Conservation (phyloP, 2,797 vertebrate species). For the Urosaurus nigricauda region DNA sequence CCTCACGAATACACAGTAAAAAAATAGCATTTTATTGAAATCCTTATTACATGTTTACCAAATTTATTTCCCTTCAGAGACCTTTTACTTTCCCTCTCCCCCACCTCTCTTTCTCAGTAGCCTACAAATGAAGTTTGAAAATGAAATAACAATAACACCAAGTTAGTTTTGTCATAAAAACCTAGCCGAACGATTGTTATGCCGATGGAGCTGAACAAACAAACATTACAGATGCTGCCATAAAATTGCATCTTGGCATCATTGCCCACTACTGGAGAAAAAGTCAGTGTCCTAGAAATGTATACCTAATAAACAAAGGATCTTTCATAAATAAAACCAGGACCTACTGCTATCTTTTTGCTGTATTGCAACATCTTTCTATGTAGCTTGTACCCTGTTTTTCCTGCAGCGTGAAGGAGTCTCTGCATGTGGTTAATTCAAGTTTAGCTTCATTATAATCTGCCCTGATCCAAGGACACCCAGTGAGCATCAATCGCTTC, state of each 20-base stretch:
- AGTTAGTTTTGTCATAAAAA: constrained; percentile 14
- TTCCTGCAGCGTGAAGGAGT: too few relatives aligned
- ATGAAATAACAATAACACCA: constrained; percentile 30
- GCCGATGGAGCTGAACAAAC: background rate
- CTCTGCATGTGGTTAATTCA: background rate
- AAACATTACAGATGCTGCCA: constrained; percentile 18
- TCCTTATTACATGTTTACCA: constrained; percentile 31
- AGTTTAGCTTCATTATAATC: background rate
- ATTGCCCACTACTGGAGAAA: background rate
- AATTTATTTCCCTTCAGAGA: constrained; percentile 21
- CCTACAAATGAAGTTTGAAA: constrained; percentile 37
- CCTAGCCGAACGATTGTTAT: constrained; percentile 18
- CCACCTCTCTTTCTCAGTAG: constrained; percentile 24
- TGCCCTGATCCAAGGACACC: background rate
- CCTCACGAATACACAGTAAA: background rate
- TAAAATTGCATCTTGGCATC: constrained; percentile 32
- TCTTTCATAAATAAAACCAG: background rate
- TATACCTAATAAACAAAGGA: background rate
- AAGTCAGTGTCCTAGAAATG: constrained; percentile 23
- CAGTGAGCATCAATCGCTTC: background rate
- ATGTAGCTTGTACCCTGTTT: background rate
- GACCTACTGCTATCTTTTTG: background rate
- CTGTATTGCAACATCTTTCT: background rate
- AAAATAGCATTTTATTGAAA: background rate
- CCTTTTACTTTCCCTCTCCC: constrained; percentile 23